A percentile compares a stretch with the other conserved stretches of the same genome.
These are phyloP conservation scores for Hydrophis major DNA, from an alignment of 2,797 vertebrate species.

Conservation along the genomic window DNA sequence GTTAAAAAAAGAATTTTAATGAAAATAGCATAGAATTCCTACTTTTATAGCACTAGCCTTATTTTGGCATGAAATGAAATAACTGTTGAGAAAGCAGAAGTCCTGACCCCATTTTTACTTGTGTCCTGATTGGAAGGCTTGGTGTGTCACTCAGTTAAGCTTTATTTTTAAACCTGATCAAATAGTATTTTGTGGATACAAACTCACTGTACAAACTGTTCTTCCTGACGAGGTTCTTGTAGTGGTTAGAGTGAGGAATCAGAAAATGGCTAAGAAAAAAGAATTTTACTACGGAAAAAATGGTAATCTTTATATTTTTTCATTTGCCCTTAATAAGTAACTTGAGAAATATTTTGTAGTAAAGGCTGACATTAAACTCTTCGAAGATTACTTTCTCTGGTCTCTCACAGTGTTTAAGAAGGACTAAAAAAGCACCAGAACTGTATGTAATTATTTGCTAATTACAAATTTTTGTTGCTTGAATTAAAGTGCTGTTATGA, in stretches of 20 bases:
- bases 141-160: conserved; percentile 36
- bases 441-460: conserved; percentile 25
- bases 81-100: conserved; percentile 16
- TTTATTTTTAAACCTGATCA: conserved; percentile 56
- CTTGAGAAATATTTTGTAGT: neutral
- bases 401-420: conserved; percentile 3
- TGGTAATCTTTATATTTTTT: conserved; percentile 49
- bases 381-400: neutral
- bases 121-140: conserved; percentile 30
- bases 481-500: conserved; percentile 13
- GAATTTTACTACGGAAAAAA: conserved; percentile 64
- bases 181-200: conserved; percentile 39
- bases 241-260: conserved; percentile 17
- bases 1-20: neutral
- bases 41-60: neutral
- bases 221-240: conserved; percentile 10
- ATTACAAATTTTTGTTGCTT: neutral
- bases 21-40: neutral
- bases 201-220: conserved; percentile 26
- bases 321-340: conserved; percentile 12
- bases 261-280: conserved; percentile 42
- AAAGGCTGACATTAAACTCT: neutral
- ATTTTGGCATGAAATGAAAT: neutral
- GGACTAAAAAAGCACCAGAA: conserved; percentile 1
- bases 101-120: conserved; percentile 29